Percentiles rank a stretch among this genome's conserved stretches.
Evolutionary conservation across 2,888 invertebrate species (phyloP).

Genomic region (Brachyptera putata): DNA sequence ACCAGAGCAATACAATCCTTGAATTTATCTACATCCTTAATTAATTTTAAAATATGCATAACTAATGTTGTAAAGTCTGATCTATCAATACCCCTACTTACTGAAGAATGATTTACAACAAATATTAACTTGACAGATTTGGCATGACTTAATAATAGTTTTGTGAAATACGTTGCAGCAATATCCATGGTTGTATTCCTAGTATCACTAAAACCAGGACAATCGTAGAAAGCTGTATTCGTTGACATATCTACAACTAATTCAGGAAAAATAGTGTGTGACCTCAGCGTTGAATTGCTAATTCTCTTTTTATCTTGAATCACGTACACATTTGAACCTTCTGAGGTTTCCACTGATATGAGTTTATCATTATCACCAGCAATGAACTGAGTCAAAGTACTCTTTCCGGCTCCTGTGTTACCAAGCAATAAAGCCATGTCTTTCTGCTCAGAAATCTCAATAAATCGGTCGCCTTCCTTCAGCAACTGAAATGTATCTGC

Average conservation of each 20-base stretch:
- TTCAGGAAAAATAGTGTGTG: background rate
- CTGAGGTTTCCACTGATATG: slow-evolving; percentile 17
- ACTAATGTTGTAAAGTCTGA: slow-evolving; percentile 26
- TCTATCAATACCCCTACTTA: slow-evolving; percentile 29
- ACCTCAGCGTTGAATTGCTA: background rate
- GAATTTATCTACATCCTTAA: slow-evolving; percentile 25
- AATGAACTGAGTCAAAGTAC: slow-evolving; percentile 27
- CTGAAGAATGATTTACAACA: slow-evolving; percentile 36
- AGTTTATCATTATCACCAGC: slow-evolving; percentile 25
- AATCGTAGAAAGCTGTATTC: slow-evolving; percentile 28
- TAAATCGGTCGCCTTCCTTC: too few relatives aligned
- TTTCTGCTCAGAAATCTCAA: background rate
- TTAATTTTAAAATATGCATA: slow-evolving; percentile 21
- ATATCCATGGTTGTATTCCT: slow-evolving; percentile 37
- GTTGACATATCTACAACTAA: slow-evolving; percentile 18
- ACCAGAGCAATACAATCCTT: slow-evolving; percentile 25
- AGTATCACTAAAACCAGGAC: slow-evolving; percentile 33
- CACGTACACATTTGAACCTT: slow-evolving; percentile 20
- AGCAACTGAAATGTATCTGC: too few relatives aligned
- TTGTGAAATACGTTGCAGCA: slow-evolving; percentile 38
- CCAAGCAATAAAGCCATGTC: slow-evolving; percentile 26
- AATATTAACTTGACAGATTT: slow-evolving; percentile 37
- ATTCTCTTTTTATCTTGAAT: background rate
- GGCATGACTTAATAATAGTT: slow-evolving; percentile 36
- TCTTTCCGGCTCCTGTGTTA: slow-evolving; percentile 31